A percentile compares a stretch with the other conserved stretches of the same genome.
Evolutionary conservation across 2,888 invertebrate species (phyloP).

Genomic region (Dysmachus trigonus): DNA sequence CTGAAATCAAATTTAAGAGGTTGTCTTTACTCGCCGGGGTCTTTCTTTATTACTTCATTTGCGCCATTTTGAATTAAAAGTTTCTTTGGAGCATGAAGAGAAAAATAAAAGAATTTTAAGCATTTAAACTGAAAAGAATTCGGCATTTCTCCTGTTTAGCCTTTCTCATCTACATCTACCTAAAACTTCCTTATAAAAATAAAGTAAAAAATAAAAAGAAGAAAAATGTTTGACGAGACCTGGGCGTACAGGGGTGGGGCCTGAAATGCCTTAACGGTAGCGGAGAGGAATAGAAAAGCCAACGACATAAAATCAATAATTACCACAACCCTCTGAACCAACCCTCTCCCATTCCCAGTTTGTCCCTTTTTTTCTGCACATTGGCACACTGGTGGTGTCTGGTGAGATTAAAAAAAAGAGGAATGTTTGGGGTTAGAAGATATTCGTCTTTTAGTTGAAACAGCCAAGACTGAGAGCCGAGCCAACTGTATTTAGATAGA

Average conservation of each 20-base stretch:
- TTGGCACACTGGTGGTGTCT: conserved; percentile 37
- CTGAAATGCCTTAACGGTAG: neutral
- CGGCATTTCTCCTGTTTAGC: neutral
- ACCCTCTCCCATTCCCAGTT: neutral
- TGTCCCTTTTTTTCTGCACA: conserved; percentile 34
- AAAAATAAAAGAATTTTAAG: conserved; percentile 23
- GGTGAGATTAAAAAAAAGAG: conserved; percentile 19
- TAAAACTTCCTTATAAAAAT: neutral
- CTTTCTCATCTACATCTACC: neutral
- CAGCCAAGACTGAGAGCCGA: conserved; percentile 34
- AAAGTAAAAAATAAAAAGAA: neutral
- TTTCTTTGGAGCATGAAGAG: conserved; percentile 38
- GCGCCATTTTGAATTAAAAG: conserved; percentile 25
- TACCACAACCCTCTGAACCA: conserved; percentile 53
- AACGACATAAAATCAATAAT: conserved; percentile 56
- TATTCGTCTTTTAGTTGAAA: conserved; percentile 40
- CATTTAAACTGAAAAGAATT: conserved; percentile 36
- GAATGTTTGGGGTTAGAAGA: conserved; percentile 31
- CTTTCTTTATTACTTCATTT: neutral
- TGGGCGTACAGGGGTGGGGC: neutral
- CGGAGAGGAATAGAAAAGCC: conserved; percentile 49
- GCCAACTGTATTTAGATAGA: conserved; percentile 37
- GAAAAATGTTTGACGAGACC: neutral
- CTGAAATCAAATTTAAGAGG: neutral
- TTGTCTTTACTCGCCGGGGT: neutral